phyloP scores from a whole-genome alignment of 2,888 invertebrate genomes.

The Orthosia gracilis region DNA sequence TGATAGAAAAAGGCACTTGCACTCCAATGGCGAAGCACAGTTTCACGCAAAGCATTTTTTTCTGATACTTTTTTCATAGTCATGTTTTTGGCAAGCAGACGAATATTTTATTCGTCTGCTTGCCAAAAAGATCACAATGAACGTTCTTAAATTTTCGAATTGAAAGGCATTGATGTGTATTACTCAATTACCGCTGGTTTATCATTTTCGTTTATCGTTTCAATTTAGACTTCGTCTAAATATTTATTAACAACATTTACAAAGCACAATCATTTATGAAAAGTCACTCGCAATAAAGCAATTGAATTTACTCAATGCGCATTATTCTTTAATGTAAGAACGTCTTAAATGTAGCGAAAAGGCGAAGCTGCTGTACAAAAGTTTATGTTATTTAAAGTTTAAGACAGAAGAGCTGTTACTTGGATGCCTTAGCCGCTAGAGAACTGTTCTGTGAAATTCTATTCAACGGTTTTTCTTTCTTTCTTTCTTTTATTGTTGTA shows the following conservation, averaged over 20 bases:
- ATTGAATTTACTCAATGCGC: neutral
- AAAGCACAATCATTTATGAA: neutral
- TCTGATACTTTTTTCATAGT: too few species aligned
- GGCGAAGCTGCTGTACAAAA: neutral
- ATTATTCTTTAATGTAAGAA: neutral
- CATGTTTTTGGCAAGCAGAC: too few species aligned
- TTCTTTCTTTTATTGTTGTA: neutral
- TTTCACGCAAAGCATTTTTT: too few species aligned
- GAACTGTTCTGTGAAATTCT: neutral
- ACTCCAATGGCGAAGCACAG: too few species aligned
- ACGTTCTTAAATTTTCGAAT: neutral
- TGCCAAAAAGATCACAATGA: neutral
- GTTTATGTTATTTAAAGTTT: constrained; percentile 44
- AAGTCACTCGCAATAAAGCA: neutral
- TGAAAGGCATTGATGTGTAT: neutral
- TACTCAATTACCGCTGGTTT: neutral
- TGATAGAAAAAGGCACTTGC: too few species aligned
- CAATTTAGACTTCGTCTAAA: neutral
- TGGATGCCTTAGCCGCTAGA: neutral
- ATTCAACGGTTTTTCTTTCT: neutral
- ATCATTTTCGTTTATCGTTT: neutral
- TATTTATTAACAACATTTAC: neutral
- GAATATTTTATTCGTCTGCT: too few species aligned
- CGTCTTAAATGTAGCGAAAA: constrained; percentile 11
- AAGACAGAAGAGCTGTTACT: constrained; percentile 6